Conservation (phyloP, 2,113 vertebrate genomes). For the Dicrurus megarhynchus region DNA sequence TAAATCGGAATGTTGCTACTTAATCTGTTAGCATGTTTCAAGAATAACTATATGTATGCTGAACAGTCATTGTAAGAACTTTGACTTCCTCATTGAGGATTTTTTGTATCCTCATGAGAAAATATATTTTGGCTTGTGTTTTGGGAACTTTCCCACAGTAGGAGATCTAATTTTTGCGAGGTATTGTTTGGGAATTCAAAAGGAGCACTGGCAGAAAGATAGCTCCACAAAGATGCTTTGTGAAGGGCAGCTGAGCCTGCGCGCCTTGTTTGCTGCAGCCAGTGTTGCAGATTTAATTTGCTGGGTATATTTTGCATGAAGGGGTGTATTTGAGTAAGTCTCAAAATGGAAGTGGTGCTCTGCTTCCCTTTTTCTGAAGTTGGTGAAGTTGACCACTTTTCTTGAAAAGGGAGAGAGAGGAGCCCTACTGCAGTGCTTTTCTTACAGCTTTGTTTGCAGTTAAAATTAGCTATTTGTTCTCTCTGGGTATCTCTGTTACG, state of each 20-base stretch:
- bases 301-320: conserved; percentile 10
- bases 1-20: neutral
- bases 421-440: neutral
- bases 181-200: conserved; percentile 66
- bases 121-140: conserved; percentile 53
- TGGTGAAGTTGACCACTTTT: neutral
- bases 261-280: neutral
- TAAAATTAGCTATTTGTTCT: conserved; percentile 37
- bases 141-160: conserved; percentile 66
- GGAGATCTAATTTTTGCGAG: conserved; percentile 58
- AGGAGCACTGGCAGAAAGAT: conserved; percentile 54
- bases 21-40: neutral
- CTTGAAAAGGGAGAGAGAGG: neutral
- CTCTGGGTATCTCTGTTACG: neutral
- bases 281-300: conserved; percentile 56
- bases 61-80: neutral
- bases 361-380: neutral
- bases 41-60: neutral
- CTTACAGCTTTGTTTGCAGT: neutral
- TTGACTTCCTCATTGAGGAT: conserved; percentile 4
- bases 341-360: neutral
- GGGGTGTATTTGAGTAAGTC: neutral
- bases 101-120: conserved; percentile 55
- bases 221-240: conserved; percentile 66
- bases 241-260: conserved; percentile 40